phyloP scores from a whole-genome alignment of 1,140 invertebrate genomes.

The Meloidogyne floridensis region DNA sequence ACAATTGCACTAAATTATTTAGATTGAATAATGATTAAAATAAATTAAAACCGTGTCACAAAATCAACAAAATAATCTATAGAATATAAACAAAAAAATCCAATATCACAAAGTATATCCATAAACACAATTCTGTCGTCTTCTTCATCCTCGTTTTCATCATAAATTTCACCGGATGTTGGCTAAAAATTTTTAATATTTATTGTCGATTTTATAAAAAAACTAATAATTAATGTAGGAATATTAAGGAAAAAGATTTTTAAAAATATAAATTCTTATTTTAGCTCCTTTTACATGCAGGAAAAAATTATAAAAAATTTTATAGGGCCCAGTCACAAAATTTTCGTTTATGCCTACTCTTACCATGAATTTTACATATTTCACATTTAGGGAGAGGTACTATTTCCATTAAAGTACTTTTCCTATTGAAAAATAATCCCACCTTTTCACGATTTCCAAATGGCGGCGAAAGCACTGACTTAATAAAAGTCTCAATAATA shows the following conservation, averaged over 20 bases:
- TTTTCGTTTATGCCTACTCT: too few relatives aligned
- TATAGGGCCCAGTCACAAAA: too few relatives aligned
- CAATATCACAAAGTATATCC: constrained; percentile 28
- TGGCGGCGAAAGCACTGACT: constrained; percentile 20
- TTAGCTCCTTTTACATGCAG: too few relatives aligned
- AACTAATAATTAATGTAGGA: not conserved
- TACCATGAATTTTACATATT: too few relatives aligned
- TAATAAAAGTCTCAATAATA: constrained; percentile 31
- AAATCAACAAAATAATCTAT: constrained; percentile 24
- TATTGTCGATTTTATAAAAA: not conserved
- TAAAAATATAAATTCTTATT: too few relatives aligned
- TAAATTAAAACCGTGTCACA: constrained; percentile 13
- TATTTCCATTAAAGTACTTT: too few relatives aligned
- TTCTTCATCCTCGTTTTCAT: constrained; percentile 35
- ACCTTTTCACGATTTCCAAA: constrained; percentile 35
- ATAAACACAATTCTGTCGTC: constrained; percentile 28
- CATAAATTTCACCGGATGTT: constrained; percentile 25
- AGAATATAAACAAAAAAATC: constrained; percentile 25
- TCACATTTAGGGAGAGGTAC: too few relatives aligned
- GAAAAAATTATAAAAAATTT: too few relatives aligned
- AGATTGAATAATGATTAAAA: not conserved
- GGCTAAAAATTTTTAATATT: constrained; percentile 15
- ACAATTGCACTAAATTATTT: constrained; percentile 21
- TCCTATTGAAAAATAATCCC: not conserved
- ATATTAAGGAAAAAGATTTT: too few relatives aligned